Evolutionary conservation across 1,140 invertebrate genomes (phyloP).

Genomic region (Caenorhabditis remanei): DNA sequence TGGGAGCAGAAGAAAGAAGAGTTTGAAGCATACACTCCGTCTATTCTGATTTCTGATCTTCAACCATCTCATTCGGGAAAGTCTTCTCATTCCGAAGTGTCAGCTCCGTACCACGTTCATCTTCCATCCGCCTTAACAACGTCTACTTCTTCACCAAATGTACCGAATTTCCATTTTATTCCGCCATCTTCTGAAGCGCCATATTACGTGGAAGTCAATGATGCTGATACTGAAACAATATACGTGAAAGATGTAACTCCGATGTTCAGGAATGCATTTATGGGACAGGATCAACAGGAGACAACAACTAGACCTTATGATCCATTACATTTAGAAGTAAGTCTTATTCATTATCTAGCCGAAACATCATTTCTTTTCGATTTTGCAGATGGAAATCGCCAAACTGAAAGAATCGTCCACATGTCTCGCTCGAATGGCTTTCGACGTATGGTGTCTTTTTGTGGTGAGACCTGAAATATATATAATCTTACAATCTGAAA

Average conservation of each 20-base stretch:
- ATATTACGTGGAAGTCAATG: constrained; percentile 42
- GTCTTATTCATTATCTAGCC: background rate
- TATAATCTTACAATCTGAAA: background rate
- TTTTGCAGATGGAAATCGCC: constrained; percentile 43
- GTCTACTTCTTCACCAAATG: background rate
- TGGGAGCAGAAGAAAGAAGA: constrained; percentile 22
- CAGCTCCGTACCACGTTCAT: background rate
- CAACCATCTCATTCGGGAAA: constrained; percentile 23
- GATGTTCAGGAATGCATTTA: constrained; percentile 4
- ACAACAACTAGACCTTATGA: constrained; percentile 23
- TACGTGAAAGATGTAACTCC: constrained; percentile 19
- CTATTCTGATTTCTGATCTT: background rate
- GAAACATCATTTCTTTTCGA: too few species aligned
- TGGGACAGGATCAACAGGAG: background rate
- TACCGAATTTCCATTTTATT: constrained; percentile 1
- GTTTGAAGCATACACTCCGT: constrained; percentile 32
- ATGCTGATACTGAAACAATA: constrained; percentile 27
- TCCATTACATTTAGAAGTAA: constrained; percentile 51
- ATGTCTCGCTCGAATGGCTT: constrained; percentile 26
- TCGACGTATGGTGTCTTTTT: constrained; percentile 52
- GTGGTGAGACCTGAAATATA: background rate
- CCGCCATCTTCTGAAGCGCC: constrained; percentile 27
- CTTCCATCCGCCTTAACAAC: background rate
- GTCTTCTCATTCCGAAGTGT: background rate
- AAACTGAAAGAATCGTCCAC: constrained; percentile 16